Evolutionary conservation across 2,113 vertebrate species (phyloP).

Genomic region (Lipophrys pholis): DNA sequence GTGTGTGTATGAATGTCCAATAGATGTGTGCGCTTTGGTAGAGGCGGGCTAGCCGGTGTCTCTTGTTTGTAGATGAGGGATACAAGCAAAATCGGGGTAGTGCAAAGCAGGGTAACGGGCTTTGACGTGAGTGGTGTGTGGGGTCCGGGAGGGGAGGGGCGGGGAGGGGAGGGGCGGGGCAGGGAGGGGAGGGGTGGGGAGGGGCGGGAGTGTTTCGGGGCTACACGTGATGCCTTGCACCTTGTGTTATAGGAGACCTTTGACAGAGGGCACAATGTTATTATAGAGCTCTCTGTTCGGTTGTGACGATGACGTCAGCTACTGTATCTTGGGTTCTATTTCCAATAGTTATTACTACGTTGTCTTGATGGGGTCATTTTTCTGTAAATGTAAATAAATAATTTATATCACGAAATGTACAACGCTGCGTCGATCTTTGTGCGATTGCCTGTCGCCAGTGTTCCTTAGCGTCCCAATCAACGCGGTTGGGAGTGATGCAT

Average conservation of each 20-base stretch:
- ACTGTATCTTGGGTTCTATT: slow-evolving; percentile 93
- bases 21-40: slow-evolving; percentile 77
- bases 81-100: slow-evolving; percentile 63
- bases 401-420: slow-evolving; percentile 97
- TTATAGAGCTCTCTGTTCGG: slow-evolving; percentile 93
- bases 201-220: slow-evolving; percentile 63
- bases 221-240: slow-evolving; percentile 99
- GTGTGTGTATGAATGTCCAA: slow-evolving; percentile 55
- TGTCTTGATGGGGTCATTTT: slow-evolving; percentile 99
- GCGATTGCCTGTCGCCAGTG: no score
- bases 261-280: slow-evolving; percentile 91
- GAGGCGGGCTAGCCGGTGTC: slow-evolving; percentile 72
- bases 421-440: slow-evolving; percentile 21
- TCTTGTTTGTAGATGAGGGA: slow-evolving; percentile 75
- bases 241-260: slow-evolving; percentile 99
- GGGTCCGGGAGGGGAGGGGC: slow-evolving; percentile 30
- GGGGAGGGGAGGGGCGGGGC: slow-evolving; percentile 18
- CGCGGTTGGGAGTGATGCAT: no score
- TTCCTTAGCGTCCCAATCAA: no score
- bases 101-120: slow-evolving; percentile 69
- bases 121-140: slow-evolving; percentile 62
- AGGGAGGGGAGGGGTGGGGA: slow-evolving; percentile 25
- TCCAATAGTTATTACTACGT: slow-evolving; percentile 99
- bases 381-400: slow-evolving; percentile 99
- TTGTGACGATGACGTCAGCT: slow-evolving; percentile 85